phyloP scores from a whole-genome alignment of 2,888 invertebrate genomes.

The Drosophila algonquin region DNA sequence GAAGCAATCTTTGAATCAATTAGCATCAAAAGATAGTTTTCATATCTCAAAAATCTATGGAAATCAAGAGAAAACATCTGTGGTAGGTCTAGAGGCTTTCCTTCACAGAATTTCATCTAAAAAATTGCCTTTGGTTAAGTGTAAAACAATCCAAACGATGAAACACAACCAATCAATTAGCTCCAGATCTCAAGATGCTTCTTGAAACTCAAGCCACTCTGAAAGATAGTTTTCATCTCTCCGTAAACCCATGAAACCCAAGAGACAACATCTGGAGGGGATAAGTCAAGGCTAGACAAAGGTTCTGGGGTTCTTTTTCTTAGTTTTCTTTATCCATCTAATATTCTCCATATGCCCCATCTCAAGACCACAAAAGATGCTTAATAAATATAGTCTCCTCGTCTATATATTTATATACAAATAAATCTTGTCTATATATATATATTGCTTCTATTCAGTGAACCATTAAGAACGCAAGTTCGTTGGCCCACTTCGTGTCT shows the following conservation, averaged over 20 bases:
- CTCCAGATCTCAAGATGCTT: too few relatives aligned
- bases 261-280: too few relatives aligned
- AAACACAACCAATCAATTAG: not conserved
- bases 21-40: too few relatives aligned
- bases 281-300: not conserved
- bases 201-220: too few relatives aligned
- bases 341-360: not conserved
- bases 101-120: not conserved
- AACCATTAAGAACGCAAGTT: slow-evolving; percentile 64
- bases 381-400: not conserved
- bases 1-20: too few relatives aligned
- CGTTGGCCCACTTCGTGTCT: slow-evolving; percentile 60
- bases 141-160: not conserved
- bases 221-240: too few relatives aligned
- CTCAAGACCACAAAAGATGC: not conserved
- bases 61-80: not conserved
- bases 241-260: too few relatives aligned
- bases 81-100: not conserved
- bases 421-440: slow-evolving; percentile 21
- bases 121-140: not conserved
- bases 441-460: slow-evolving; percentile 18
- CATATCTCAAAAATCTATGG: not conserved
- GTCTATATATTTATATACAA: slow-evolving; percentile 17
- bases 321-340: not conserved
- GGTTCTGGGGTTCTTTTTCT: not conserved